These are phyloP conservation scores for Halyomorpha halys DNA, from an alignment of 1,140 invertebrate genomes.

Conservation along the genomic window DNA sequence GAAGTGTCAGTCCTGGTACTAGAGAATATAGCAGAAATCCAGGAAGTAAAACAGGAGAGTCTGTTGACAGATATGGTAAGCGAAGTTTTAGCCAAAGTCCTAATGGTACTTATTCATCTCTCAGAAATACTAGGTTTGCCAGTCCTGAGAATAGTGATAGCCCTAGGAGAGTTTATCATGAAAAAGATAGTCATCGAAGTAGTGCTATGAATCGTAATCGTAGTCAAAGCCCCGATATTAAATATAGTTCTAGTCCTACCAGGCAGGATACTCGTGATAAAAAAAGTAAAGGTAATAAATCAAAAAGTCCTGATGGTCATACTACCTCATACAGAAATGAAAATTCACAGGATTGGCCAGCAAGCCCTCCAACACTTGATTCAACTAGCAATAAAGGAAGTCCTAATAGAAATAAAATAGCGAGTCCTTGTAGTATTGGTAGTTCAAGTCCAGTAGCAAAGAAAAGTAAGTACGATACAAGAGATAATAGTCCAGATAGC, in stretches of 20 bases:
- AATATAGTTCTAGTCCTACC: slow-evolving; percentile 1
- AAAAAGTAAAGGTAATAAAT: neutral
- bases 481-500: neutral
- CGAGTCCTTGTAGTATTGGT: no score
- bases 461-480: no score
- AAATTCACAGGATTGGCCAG: neutral
- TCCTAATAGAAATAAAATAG: no score
- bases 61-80: no score
- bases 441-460: no score
- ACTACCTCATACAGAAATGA: no score
- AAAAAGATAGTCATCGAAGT: neutral
- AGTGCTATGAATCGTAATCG: neutral
- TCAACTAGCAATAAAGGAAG: neutral
- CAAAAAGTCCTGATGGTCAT: slow-evolving; percentile 7
- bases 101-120: slow-evolving; percentile 3
- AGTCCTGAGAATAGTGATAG: slow-evolving; percentile 9
- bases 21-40: no score
- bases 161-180: neutral
- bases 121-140: slow-evolving; percentile 8
- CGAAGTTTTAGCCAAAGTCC: neutral
- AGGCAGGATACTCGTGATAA: neutral
- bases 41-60: no score
- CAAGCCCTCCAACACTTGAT: neutral
- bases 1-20: no score
- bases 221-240: slow-evolving; percentile 14